Evolutionary conservation across 2,888 invertebrate species (phyloP), one percentile per base, ranked within the genome.

Genomic region (Nebria salina): DNA sequence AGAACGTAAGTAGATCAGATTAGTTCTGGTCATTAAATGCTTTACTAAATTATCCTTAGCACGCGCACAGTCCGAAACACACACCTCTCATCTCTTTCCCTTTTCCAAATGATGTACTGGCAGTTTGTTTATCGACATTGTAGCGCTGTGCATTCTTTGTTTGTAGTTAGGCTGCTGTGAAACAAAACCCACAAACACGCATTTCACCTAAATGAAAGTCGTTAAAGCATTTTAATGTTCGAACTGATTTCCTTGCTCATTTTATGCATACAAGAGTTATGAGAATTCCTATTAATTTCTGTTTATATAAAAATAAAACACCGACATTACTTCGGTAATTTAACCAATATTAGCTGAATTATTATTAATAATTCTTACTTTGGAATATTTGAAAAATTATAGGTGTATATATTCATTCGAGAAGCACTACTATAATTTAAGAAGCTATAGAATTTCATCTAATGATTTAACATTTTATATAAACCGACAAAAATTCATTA

Each of bases 1-100:
- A 95, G 90, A 95, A 94, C 88, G 96, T 96, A 89, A 94, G 95
- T 93, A 86, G 68, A 77, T 77, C 77, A 77, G 77, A 77, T 77
- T 77, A 77, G 77, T 77, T 77, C 72, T 77, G 72, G 77, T n/a
- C 77, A 64, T 77, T 77, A 77, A 77, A 77, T 77, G 77, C 64
- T 72, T 75, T 72, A 77, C 64, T 77, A 77, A 77, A 77, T 77
- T 77, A 77, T 77, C 77, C 72, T 54, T 25, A 64, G 13, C 42
- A 42, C 43, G 9, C 54, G 54, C 77, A 25, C 13, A 26, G 15
- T 25, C 70, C 34, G 25, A 4, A 5, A 25, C 70, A 13, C 5
- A 70, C n/a, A 25, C 70, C 25, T 15, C 66, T 66, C 25, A 13
- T 54, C 66, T 66, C 7, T 25, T 66, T 66, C 70, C n/a, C n/a